A percentile compares a stretch with the other conserved stretches of the same genome.
Evolutionary conservation across 2,888 invertebrate genomes (phyloP).

Genomic region (Calliscelio sp.): DNA sequence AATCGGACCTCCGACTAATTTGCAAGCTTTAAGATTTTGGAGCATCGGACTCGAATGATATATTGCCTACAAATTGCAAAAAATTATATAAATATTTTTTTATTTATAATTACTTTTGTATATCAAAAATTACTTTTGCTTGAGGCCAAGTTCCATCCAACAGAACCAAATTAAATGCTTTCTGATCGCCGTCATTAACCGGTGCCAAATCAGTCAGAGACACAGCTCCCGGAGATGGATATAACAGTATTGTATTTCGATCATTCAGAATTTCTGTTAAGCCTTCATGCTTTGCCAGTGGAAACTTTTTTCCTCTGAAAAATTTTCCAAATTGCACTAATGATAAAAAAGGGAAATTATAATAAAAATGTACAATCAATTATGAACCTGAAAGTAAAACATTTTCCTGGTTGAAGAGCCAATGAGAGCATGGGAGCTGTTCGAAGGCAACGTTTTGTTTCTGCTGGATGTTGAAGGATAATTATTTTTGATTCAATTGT

Average conservation of each 20-base stretch:
- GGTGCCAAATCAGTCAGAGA: constrained; percentile 88
- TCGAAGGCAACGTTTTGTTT: constrained; percentile 94
- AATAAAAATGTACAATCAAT: constrained; percentile 12
- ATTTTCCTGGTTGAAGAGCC: constrained; percentile 91
- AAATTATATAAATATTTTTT: constrained; percentile 5
- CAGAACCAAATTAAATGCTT: constrained; percentile 91
- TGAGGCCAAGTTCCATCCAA: constrained; percentile 99
- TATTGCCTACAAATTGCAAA: constrained; percentile 88
- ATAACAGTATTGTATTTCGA: constrained; percentile 91
- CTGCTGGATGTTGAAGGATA: constrained; percentile 96
- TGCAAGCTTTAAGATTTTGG: constrained; percentile 92
- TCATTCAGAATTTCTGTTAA: constrained; percentile 89
- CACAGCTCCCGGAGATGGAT: constrained; percentile 92
- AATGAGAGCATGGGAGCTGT: constrained; percentile 96
- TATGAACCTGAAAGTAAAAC: constrained; percentile 87
- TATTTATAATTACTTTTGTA: no score
- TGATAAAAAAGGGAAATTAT: neutral
- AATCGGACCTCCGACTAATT: constrained; percentile 90
- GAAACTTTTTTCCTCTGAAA: constrained; percentile 93
- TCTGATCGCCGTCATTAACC: constrained; percentile 84
- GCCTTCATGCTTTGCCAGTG: constrained; percentile 89
- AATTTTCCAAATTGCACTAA: no score
- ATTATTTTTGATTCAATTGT: constrained; percentile 91
- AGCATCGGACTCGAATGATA: constrained; percentile 93
- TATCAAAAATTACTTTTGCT: constrained; percentile 88